These are phyloP conservation scores for Ormyrus labotus DNA, from an alignment of 2,888 invertebrate genomes.

Conservation along the genomic window DNA sequence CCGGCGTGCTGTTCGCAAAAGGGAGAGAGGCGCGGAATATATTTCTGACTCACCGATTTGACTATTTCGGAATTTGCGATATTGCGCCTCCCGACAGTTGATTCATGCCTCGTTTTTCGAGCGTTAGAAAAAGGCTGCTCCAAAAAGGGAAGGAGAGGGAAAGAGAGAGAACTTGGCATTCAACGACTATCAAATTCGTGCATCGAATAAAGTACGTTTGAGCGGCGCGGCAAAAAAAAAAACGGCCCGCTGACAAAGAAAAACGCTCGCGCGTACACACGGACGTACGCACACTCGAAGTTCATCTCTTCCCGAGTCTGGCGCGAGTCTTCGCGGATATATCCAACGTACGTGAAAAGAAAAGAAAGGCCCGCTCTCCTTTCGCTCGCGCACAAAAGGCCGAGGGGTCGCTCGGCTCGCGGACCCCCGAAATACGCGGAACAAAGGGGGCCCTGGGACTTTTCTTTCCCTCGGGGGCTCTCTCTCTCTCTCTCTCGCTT, in stretches of 20 bases:
- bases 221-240: constrained; percentile 21
- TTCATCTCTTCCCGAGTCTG: not conserved
- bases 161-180: not conserved
- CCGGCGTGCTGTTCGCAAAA: too few species aligned
- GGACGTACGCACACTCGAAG: not conserved
- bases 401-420: constrained; percentile 30
- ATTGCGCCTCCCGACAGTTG: too few species aligned
- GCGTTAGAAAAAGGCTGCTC: too few species aligned
- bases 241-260: constrained; percentile 32
- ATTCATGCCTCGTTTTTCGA: too few species aligned
- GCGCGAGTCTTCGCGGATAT: not conserved
- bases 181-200: constrained; percentile 32
- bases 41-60: too few species aligned
- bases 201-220: constrained; percentile 21
- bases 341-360: constrained; percentile 30
- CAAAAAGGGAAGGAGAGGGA: too few species aligned
- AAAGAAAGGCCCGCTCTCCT: constrained; percentile 50
- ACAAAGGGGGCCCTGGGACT: constrained; percentile 15
- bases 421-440: not conserved
- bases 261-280: not conserved
- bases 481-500: not conserved
- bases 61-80: too few species aligned
- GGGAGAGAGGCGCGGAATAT: too few species aligned
- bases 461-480: constrained; percentile 42
- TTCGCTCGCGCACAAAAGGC: constrained; percentile 34